phyloP scores from a whole-genome alignment of 2,888 invertebrate genomes.

The Tetranychus piercei region DNA sequence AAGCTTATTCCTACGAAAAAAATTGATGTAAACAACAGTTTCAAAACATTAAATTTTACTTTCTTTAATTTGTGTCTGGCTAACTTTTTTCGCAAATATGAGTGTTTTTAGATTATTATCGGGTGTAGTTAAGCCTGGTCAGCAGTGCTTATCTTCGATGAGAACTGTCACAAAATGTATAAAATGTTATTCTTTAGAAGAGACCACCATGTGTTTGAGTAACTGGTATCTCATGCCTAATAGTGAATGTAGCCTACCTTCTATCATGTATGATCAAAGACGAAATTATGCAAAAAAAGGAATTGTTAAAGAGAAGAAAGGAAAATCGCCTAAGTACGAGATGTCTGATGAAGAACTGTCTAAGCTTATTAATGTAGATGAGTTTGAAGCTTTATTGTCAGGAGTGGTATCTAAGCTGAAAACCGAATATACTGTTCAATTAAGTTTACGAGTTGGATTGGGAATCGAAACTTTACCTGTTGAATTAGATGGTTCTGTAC shows the following conservation, averaged over 20 bases:
- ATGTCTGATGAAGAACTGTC: constrained; percentile 52
- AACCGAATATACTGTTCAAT: constrained; percentile 55
- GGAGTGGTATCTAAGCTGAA: constrained; percentile 50
- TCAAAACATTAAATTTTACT: no score
- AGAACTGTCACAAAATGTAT: neutral
- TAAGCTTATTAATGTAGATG: constrained; percentile 50
- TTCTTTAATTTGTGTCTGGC: no score
- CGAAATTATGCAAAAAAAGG: constrained; percentile 6
- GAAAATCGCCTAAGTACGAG: constrained; percentile 39
- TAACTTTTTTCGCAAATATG: no score
- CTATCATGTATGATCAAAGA: neutral
- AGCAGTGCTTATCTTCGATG: no score
- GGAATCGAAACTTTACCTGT: constrained; percentile 40
- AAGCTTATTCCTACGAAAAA: no score
- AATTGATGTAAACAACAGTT: no score
- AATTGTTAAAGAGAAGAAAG: constrained; percentile 12
- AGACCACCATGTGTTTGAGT: neutral
- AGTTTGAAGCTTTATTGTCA: constrained; percentile 48
- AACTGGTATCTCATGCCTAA: neutral
- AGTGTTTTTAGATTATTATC: no score
- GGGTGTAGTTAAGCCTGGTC: no score
- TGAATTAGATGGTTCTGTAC: constrained; percentile 52
- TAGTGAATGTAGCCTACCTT: neutral
- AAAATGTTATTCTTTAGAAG: neutral
- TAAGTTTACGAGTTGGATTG: constrained; percentile 57